phyloP scores from a whole-genome alignment of 2,113 vertebrate species.

The Arizona elegans region DNA sequence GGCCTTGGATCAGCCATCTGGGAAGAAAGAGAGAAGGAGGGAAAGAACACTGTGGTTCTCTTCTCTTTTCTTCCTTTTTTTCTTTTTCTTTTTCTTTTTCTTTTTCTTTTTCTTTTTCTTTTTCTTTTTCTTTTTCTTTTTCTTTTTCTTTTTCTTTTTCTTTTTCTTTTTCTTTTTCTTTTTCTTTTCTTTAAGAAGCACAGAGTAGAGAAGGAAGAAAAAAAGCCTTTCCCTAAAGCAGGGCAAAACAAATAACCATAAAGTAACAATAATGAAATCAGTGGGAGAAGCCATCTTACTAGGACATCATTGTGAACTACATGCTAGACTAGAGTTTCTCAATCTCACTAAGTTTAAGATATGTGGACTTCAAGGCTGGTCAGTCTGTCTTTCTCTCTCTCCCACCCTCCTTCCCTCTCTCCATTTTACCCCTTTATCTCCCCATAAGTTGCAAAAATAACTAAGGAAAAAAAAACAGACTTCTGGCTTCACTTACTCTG shows the following conservation, averaged over 20 bases:
- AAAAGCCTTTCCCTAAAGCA: neutral
- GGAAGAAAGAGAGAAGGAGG: too few relatives aligned
- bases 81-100: fast-evolving
- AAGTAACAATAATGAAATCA: neutral
- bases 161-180: too few relatives aligned
- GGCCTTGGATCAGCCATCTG: too few relatives aligned
- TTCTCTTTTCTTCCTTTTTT: too few relatives aligned
- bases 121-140: neutral
- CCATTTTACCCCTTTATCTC: neutral
- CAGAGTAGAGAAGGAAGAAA: neutral
- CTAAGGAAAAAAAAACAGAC: neutral
- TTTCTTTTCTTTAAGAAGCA: neutral
- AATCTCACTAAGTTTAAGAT: neutral
- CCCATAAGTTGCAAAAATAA: neutral
- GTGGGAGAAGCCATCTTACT: neutral
- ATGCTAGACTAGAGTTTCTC: neutral
- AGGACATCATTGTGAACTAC: neutral
- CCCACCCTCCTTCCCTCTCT: neutral
- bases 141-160: fast-evolving
- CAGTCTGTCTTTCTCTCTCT: neutral
- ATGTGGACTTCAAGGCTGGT: neutral
- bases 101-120: too few relatives aligned
- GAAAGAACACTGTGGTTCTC: too few relatives aligned
- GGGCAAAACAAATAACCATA: neutral
- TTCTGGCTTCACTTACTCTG: neutral